Base-by-base conservation (phyloP, 2,797 vertebrate genomes). In the Chloroceryle inda region DNA sequence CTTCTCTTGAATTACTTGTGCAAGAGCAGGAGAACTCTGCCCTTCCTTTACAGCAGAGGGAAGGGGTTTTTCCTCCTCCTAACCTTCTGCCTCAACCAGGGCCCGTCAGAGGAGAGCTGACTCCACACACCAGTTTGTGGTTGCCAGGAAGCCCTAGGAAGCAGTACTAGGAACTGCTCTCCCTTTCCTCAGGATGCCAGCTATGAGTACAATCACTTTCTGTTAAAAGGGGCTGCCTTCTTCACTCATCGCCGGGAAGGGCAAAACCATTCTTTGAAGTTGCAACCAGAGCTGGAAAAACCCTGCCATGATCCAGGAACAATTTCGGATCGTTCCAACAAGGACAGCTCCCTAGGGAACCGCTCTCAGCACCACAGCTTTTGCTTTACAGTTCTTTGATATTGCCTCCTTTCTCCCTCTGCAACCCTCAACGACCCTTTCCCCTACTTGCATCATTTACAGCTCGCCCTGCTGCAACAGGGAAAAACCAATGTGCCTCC, bases 211-310 rank as follows among this genome's bases (percentile, higher is more conserved):
- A 63, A 10, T 6, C 0, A 0, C n/a, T 71, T 85, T 59, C 85
- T 73, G 11, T 50, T 22, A 80, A 3, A 74, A 83, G 72, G 24
- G 37, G 23, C 53, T 78, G 50, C 64, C 31, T 16, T 66, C 56
- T 38, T 88, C 62, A 58, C 27, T 50, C 6, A 0, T 10, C 63
- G 16, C 49, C 18, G 5, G 56, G n/a, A 92, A 88, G 8, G 6
- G 35, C 72, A 88, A 92, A 92, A 72, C 29, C 16, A 8, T 68
- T 83, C 42, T 42, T 66, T 72, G 56, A 95, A 75, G 13, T 2
- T 63, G 23, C 44, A 38, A 67, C 67, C 71, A 79, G 71, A 79
- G 44, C 72, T 38, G 81, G 92, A 89, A 96, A 96, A 88, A 62
- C 66, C 64, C 86, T 61, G n/a, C 33, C 53, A 4, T 3, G 2